Conservation (phyloP, 2,888 invertebrate genomes). For the Malthinus seriepunctatus region DNA sequence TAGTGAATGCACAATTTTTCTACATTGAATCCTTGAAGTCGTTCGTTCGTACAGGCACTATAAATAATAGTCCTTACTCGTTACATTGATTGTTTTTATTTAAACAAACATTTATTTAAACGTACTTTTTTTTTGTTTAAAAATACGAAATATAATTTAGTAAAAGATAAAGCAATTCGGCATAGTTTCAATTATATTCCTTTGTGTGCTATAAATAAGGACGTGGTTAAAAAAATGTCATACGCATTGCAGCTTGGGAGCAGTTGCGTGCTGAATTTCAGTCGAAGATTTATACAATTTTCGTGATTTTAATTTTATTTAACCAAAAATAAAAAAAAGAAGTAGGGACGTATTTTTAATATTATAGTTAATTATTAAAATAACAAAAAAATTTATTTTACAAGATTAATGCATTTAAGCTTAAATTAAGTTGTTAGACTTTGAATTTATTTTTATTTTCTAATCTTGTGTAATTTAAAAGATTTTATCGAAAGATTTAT, state of each 20-base stretch:
- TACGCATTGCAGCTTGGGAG: constrained; percentile 24
- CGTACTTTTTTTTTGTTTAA: too few species aligned
- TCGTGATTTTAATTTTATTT: constrained; percentile 10
- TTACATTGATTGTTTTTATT: too few species aligned
- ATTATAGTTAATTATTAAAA: neutral
- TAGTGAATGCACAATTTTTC: too few species aligned
- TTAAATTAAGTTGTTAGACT: constrained; percentile 6
- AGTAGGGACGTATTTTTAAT: neutral
- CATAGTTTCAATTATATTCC: constrained; percentile 17
- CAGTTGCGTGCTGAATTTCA: constrained; percentile 20
- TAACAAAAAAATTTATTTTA: neutral
- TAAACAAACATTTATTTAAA: too few species aligned
- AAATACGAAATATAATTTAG: too few species aligned
- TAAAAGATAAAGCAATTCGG: constrained; percentile 8
- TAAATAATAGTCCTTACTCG: too few species aligned
- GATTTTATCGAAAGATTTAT: constrained; percentile 7
- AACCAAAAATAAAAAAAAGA: too few species aligned
- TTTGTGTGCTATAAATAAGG: constrained; percentile 18
- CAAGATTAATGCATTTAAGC: neutral
- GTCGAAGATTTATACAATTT: constrained; percentile 18
- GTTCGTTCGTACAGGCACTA: too few species aligned
- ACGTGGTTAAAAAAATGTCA: constrained; percentile 17
- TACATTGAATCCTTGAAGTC: too few species aligned
- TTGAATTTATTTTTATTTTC: constrained; percentile 1
- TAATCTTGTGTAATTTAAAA: neutral